Conservation (phyloP, 2,888 invertebrate species). For the Sinodicranocentrus sp. region DNA sequence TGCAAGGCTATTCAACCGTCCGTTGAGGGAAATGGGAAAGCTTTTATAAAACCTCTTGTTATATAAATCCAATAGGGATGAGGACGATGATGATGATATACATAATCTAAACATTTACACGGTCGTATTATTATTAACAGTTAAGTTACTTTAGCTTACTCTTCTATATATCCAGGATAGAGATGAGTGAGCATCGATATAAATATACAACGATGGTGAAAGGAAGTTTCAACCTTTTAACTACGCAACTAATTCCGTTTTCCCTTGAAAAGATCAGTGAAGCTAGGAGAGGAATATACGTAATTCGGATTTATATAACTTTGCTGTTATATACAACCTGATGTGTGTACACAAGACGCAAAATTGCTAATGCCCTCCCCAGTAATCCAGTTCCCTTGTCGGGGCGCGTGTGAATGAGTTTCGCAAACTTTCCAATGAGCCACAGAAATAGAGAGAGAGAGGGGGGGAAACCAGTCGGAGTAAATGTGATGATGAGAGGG, state of each 20-base stretch:
- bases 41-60: background rate
- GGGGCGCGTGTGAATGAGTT: background rate
- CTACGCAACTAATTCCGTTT: background rate
- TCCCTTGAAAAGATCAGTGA: background rate
- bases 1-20: background rate
- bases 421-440: background rate
- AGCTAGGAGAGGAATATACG: background rate
- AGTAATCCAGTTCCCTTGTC: slow-evolving; percentile 46
- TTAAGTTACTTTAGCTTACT: background rate
- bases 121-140: background rate
- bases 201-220: background rate
- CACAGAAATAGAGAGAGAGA: background rate
- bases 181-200: background rate
- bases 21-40: background rate
- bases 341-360: background rate
- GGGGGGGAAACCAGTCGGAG: slow-evolving; percentile 14
- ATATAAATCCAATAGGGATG: background rate
- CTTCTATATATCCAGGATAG: background rate
- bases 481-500: slow-evolving; percentile 19
- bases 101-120: background rate
- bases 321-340: background rate
- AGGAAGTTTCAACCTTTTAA: background rate
- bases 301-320: background rate
- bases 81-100: too few species aligned
- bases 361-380: slow-evolving; percentile 28